These are phyloP conservation scores for Hemichromis elongatus DNA, from an alignment of 2,113 vertebrate species.

Conservation along the genomic window DNA sequence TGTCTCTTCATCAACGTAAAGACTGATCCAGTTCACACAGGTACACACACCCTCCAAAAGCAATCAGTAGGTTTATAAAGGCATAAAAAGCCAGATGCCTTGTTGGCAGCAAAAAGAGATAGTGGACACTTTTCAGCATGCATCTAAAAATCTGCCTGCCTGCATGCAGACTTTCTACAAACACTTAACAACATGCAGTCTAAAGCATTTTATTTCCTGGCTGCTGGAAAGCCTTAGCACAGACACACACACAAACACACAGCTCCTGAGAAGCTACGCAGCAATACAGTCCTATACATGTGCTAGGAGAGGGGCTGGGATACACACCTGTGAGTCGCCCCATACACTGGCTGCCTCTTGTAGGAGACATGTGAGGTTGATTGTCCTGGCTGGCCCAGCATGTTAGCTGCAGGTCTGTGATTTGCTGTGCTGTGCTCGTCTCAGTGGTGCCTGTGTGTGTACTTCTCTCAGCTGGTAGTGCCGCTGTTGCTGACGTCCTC, in stretches of 20 bases:
- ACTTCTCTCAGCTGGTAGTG: slow-evolving; percentile 55
- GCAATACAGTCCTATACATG: slow-evolving; percentile 10
- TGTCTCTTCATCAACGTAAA: background rate
- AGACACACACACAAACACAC: background rate
- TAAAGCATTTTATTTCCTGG: slow-evolving; percentile 21
- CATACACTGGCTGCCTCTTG: slow-evolving; percentile 75
- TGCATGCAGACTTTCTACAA: background rate
- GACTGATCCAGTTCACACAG: background rate
- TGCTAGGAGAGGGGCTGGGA: slow-evolving; percentile 2
- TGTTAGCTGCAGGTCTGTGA: slow-evolving; percentile 64
- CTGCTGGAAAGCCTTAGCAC: slow-evolving; percentile 13
- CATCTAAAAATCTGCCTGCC: background rate
- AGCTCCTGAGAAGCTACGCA: slow-evolving; percentile 14
- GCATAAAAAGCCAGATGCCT: background rate
- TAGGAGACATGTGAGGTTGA: slow-evolving; percentile 70
- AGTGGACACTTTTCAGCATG: background rate
- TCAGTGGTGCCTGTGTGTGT: slow-evolving; percentile 35
- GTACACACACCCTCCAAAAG: background rate
- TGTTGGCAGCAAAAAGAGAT: background rate
- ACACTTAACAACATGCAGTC: slow-evolving; percentile 19
- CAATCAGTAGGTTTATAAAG: background rate
- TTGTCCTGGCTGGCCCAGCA: slow-evolving; percentile 79
- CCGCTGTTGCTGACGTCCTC: slow-evolving; percentile 61
- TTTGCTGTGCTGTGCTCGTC: slow-evolving; percentile 46
- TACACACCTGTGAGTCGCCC: slow-evolving; percentile 84